These are phyloP conservation scores for Sarcophaga caerulescens DNA, from an alignment of 2,888 invertebrate species.

Conservation along the genomic window DNA sequence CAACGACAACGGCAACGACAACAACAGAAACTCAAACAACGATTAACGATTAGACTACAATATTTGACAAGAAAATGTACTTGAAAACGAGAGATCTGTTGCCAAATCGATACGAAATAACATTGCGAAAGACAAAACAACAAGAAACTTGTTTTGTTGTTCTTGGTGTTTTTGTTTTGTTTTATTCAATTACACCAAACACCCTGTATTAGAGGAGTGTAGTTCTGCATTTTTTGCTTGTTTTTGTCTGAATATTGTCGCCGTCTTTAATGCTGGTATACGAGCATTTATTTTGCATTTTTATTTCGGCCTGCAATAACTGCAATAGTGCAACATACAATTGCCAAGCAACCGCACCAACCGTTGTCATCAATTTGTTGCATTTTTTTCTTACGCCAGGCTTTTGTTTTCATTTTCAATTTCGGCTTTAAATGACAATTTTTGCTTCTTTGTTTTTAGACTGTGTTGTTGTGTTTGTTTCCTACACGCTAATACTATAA, in stretches of 20 bases:
- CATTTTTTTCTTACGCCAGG: not conserved
- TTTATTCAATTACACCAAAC: constrained; percentile 46
- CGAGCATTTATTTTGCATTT: constrained; percentile 50
- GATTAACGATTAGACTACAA: constrained; percentile 13
- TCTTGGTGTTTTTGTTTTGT: not conserved
- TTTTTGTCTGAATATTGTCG: constrained; percentile 41
- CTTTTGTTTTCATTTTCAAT: not conserved
- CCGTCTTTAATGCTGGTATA: not conserved
- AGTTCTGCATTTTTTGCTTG: not conserved
- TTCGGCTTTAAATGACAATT: constrained; percentile 50
- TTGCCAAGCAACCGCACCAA: constrained; percentile 30
- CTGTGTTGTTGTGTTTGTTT: not conserved
- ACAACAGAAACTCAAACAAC: constrained; percentile 18
- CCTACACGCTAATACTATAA: constrained; percentile 63
- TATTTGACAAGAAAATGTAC: constrained; percentile 35
- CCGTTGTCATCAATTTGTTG: constrained; percentile 31
- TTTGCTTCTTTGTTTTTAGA: constrained; percentile 19
- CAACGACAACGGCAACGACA: constrained; percentile 33
- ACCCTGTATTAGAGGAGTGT: constrained; percentile 34
- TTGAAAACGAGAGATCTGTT: constrained; percentile 52
- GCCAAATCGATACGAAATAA: constrained; percentile 61
- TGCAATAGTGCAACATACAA: not conserved
- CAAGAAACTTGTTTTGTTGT: constrained; percentile 32
- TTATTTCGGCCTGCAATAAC: not conserved
- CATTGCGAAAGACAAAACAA: constrained; percentile 58